These are phyloP conservation scores for Pyrochroa serraticornis DNA, from an alignment of 2,888 invertebrate species.

Conservation along the genomic window DNA sequence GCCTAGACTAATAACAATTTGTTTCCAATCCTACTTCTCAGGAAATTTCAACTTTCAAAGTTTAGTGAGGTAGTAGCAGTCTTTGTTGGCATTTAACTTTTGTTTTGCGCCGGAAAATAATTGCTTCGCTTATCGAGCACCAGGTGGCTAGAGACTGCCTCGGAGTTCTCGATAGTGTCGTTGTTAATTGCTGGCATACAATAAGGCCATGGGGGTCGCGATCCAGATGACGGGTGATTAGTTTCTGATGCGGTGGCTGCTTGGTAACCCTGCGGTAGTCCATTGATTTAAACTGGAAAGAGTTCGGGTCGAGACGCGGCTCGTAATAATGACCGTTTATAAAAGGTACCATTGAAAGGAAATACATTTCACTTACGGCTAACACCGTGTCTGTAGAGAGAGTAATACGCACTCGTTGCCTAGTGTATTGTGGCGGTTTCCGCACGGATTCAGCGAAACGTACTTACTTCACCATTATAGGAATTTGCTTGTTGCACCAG, in stretches of 20 bases:
- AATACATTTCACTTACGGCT: constrained; percentile 41
- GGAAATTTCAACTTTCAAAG: too few relatives aligned
- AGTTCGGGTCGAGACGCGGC: constrained; percentile 11
- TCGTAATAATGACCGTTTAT: constrained; percentile 33
- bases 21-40: too few relatives aligned
- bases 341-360: constrained; percentile 42
- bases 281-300: constrained; percentile 7
- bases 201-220: background rate
- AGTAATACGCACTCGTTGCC: constrained; percentile 4
- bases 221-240: background rate
- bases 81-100: too few relatives aligned
- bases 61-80: too few relatives aligned
- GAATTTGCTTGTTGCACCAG: background rate
- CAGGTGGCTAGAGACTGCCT: too few relatives aligned
- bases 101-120: too few relatives aligned
- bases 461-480: constrained; percentile 11
- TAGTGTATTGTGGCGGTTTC: constrained; percentile 9
- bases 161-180: too few relatives aligned
- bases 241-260: background rate
- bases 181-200: too few relatives aligned
- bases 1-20: too few relatives aligned
- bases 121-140: too few relatives aligned
- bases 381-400: background rate
- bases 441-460: constrained; percentile 5
- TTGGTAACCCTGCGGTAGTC: constrained; percentile 4